phyloP scores from a whole-genome alignment of 2,113 vertebrate genomes.

The Microcebus ravelobensis region DNA sequence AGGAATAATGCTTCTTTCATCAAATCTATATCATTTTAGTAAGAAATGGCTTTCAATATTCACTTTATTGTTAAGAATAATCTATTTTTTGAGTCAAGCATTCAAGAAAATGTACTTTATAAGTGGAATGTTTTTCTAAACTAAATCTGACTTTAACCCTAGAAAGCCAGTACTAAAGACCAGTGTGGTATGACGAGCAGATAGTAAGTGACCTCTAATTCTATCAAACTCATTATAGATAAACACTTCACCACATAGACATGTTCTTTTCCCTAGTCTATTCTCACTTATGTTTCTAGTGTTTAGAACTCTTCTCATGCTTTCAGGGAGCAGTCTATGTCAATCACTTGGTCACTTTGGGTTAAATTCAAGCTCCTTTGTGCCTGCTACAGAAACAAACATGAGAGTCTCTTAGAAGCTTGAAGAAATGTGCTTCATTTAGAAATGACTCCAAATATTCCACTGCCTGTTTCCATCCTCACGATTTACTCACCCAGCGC shows the following conservation, averaged over 20 bases:
- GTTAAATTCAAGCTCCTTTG: constrained; percentile 27
- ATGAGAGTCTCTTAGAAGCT: not conserved
- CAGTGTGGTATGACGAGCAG: not conserved
- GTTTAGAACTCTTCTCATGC: not conserved
- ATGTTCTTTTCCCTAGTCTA: not conserved
- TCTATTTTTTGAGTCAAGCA: constrained; percentile 37
- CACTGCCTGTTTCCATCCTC: not conserved
- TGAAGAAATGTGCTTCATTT: not conserved
- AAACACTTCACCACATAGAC: not conserved
- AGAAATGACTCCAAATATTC: not conserved
- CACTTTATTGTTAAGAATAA: not conserved
- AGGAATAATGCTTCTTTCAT: not conserved
- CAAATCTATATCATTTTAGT: not conserved
- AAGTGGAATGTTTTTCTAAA: constrained; percentile 18
- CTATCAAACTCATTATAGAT: not conserved
- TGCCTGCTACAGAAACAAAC: not conserved
- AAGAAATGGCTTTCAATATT: constrained; percentile 20
- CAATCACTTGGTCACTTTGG: not conserved
- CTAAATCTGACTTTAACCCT: not conserved
- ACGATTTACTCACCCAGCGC: not conserved
- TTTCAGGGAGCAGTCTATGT: not conserved
- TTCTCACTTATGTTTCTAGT: not conserved
- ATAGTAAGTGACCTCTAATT: not conserved
- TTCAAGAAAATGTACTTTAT: not conserved
- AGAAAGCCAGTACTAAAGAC: not conserved